Conservation (phyloP, 1,140 invertebrate genomes). For the Drosophila guanche region DNA sequence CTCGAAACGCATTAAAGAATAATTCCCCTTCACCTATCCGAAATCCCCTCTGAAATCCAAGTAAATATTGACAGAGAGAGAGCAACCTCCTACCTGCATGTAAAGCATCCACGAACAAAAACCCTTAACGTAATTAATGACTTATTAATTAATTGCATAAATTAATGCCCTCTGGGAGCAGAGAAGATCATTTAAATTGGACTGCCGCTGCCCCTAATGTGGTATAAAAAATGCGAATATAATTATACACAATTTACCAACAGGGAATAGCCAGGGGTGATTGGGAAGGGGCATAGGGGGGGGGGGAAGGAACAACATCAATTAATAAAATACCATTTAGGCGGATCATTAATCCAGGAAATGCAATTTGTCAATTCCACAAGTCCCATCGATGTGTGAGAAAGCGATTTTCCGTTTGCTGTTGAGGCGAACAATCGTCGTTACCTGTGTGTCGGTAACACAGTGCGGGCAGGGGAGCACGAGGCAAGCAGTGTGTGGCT, state of each 20-base stretch:
- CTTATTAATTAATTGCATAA: conserved; percentile 42
- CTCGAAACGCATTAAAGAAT: too few relatives aligned
- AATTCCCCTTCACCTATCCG: too few relatives aligned
- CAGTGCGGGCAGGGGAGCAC: too few relatives aligned
- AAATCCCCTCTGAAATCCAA: too few relatives aligned
- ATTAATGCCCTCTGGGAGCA: conserved; percentile 34
- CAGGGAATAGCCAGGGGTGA: background rate
- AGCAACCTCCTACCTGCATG: too few relatives aligned
- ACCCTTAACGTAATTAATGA: conserved; percentile 20
- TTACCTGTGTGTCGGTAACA: conserved; percentile 36
- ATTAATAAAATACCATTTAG: conserved; percentile 80
- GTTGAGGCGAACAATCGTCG: conserved; percentile 54
- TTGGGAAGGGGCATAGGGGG: background rate
- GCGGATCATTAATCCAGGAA: conserved; percentile 70
- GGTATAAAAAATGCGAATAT: conserved; percentile 71
- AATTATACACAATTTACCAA: conserved; percentile 69
- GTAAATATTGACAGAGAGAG: background rate
- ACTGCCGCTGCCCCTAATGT: background rate
- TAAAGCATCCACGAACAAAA: background rate
- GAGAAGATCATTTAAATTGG: conserved; percentile 47
- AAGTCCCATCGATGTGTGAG: conserved; percentile 62
- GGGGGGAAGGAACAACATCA: conserved; percentile 34
- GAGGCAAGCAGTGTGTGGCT: conserved; percentile 14
- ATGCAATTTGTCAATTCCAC: conserved; percentile 76
- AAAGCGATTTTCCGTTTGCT: conserved; percentile 63